A percentile compares a stretch with the other conserved stretches of the same genome.
Evolutionary conservation across 2,888 invertebrate species (phyloP).

Genomic region (Anagyrus pseudococci): DNA sequence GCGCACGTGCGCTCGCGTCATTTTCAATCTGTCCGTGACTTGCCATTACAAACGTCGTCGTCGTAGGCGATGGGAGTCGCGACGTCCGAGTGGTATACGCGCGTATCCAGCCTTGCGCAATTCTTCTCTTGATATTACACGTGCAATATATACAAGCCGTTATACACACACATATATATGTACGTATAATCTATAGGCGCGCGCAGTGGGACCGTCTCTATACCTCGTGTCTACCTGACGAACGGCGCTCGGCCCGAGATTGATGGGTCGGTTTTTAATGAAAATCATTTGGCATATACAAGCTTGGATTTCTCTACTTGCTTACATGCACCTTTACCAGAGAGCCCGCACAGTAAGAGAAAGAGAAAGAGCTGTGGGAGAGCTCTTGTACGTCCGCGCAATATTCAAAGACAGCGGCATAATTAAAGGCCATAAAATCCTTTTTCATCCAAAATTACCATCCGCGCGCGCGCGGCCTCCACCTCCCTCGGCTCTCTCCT

Average conservation of each 20-base stretch:
- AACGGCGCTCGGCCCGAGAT: conserved; percentile 13
- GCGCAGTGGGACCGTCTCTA: background rate
- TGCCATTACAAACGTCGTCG: conserved; percentile 27
- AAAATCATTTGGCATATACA: conserved; percentile 23
- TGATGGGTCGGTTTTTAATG: conserved; percentile 37
- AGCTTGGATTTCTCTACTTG: background rate
- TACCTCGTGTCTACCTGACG: too few relatives aligned
- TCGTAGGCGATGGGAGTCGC: background rate
- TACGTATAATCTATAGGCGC: too few relatives aligned
- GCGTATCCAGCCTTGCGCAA: conserved; percentile 22
- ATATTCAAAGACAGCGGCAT: conserved; percentile 31
- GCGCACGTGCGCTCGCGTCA: conserved; percentile 32
- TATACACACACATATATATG: too few relatives aligned
- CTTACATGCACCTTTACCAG: background rate
- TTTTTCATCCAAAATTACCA: conserved; percentile 28
- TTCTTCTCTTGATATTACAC: conserved; percentile 17
- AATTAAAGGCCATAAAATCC: conserved; percentile 35
- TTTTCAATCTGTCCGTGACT: conserved; percentile 36
- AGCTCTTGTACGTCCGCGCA: background rate
- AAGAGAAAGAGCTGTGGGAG: too few relatives aligned
- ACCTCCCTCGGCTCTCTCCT: background rate
- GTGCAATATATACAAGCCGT: too few relatives aligned
- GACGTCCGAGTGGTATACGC: background rate
- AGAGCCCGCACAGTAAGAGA: too few relatives aligned
- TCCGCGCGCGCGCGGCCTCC: conserved; percentile 4